phyloP scores from a whole-genome alignment of 2,888 invertebrate genomes.

The Spodoptera picta region DNA sequence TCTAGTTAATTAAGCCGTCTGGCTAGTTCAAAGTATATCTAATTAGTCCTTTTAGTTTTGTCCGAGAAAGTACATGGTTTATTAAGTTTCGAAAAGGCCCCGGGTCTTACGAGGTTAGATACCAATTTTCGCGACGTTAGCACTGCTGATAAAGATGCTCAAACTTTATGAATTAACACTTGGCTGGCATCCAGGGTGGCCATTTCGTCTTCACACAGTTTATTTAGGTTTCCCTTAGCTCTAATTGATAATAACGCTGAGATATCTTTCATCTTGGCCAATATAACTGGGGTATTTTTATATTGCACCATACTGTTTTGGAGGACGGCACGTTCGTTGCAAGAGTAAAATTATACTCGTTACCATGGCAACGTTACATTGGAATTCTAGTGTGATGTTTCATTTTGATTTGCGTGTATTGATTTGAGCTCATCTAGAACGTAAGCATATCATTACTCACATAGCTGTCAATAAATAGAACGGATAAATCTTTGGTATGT shows the following conservation, averaged over 20 bases:
- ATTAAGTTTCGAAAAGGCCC: slow-evolving; percentile 34
- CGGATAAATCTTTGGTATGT: slow-evolving; percentile 1
- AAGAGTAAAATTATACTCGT: slow-evolving; percentile 6
- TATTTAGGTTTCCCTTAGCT: slow-evolving; percentile 77
- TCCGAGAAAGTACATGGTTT: slow-evolving; percentile 35
- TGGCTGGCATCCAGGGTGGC: slow-evolving; percentile 74
- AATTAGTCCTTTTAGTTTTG: slow-evolving; percentile 27
- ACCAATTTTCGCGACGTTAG: slow-evolving; percentile 70
- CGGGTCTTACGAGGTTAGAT: slow-evolving; percentile 30
- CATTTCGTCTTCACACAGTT: slow-evolving; percentile 66
- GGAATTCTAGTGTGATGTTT: slow-evolving; percentile 26
- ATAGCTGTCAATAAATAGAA: slow-evolving; percentile 16
- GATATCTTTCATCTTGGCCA: slow-evolving; percentile 74
- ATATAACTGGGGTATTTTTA: slow-evolving; percentile 60
- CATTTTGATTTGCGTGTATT: slow-evolving; percentile 39
- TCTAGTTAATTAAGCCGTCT: slow-evolving; percentile 46
- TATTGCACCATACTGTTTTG: slow-evolving; percentile 50
- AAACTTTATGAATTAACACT: slow-evolving; percentile 83
- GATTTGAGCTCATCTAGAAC: slow-evolving; percentile 12
- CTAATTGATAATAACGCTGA: slow-evolving; percentile 76
- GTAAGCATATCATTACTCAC: slow-evolving; percentile 23
- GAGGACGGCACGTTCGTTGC: slow-evolving; percentile 48
- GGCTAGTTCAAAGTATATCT: slow-evolving; percentile 41
- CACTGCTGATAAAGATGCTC: slow-evolving; percentile 72
- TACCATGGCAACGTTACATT: slow-evolving; percentile 15